These are phyloP conservation scores for Orthosia gothica DNA, from an alignment of 2,888 invertebrate genomes.

Conservation along the genomic window DNA sequence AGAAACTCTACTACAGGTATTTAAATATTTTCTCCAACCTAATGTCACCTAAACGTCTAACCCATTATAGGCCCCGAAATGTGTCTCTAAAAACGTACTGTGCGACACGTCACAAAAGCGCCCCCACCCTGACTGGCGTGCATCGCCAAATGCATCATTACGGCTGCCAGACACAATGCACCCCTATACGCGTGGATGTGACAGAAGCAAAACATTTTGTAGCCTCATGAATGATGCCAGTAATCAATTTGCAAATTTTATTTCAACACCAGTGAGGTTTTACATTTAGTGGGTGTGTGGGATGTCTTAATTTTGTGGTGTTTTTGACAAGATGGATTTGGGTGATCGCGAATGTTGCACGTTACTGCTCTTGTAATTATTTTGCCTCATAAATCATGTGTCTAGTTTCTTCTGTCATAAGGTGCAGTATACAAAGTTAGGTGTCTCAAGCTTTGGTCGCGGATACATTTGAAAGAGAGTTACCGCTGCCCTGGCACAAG, in stretches of 20 bases:
- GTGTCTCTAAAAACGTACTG: constrained; percentile 65
- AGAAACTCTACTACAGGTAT: constrained; percentile 6
- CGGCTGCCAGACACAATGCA: constrained; percentile 75
- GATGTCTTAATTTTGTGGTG: constrained; percentile 51
- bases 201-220: constrained; percentile 66
- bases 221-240: constrained; percentile 64
- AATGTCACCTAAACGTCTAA: constrained; percentile 61
- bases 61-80: constrained; percentile 62
- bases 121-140: constrained; percentile 68
- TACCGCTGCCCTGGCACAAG: no score
- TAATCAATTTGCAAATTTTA: constrained; percentile 68
- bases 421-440: not conserved
- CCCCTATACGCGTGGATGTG: constrained; percentile 68
- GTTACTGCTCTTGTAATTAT: not conserved
- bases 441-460: not conserved
- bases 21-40: constrained; percentile 22
- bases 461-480: no score
- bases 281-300: constrained; percentile 38
- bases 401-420: not conserved
- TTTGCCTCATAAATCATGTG: not conserved
- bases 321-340: constrained; percentile 36
- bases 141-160: constrained; percentile 84
- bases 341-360: not conserved
- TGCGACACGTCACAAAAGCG: constrained; percentile 67
- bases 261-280: constrained; percentile 60